Evolutionary conservation across 2,888 invertebrate species (phyloP).

Genomic region (Fragum fragum): DNA sequence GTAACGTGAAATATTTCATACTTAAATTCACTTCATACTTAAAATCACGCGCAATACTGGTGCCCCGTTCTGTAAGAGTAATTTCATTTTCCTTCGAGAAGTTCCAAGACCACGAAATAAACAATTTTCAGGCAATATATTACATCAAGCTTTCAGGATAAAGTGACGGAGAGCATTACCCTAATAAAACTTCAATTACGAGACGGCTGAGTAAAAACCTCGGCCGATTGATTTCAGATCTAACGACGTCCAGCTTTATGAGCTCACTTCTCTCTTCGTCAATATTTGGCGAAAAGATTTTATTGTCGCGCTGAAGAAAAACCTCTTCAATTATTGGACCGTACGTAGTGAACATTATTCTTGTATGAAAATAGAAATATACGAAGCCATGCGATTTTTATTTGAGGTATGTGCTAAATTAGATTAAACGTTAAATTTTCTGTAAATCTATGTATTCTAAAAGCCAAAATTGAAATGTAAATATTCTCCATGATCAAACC

Average conservation of each 20-base stretch:
- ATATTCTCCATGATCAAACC: too few species aligned
- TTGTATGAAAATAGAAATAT: not conserved
- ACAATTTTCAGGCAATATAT: constrained; percentile 13
- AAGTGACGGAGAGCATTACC: constrained; percentile 16
- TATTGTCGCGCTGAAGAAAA: not conserved
- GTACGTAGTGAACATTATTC: not conserved
- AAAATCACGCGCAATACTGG: too few species aligned
- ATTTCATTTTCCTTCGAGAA: too few species aligned
- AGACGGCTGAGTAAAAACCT: constrained; percentile 17
- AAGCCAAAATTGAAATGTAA: too few species aligned
- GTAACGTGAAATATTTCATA: too few species aligned
- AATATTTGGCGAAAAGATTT: constrained; percentile 4
- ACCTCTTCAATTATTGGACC: not conserved
- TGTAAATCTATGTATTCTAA: too few species aligned
- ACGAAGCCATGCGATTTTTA: not conserved
- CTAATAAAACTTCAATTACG: constrained; percentile 29
- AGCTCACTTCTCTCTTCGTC: not conserved
- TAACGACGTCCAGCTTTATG: constrained; percentile 27
- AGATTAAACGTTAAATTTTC: too few species aligned
- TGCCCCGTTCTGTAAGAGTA: too few species aligned
- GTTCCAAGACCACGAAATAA: not conserved
- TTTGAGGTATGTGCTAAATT: not conserved
- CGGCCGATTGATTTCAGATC: constrained; percentile 42
- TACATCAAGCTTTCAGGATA: constrained; percentile 16
- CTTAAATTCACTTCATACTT: too few species aligned